Conservation (phyloP, 2,888 invertebrate genomes). For the Eulithis testata region DNA sequence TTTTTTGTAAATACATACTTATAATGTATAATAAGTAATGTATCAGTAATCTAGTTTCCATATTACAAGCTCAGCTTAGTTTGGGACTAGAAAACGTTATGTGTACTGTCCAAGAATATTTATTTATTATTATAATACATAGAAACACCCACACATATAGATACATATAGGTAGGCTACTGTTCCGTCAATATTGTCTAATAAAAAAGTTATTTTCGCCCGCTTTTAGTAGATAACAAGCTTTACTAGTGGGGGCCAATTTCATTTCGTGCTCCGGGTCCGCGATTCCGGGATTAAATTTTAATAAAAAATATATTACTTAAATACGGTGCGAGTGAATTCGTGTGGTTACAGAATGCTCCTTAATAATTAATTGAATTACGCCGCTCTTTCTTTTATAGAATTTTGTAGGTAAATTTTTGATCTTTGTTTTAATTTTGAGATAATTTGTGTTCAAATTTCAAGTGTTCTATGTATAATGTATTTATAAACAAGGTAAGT, state of each 20-base stretch:
- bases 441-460: neutral
- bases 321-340: constrained; percentile 31
- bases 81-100: too few species aligned
- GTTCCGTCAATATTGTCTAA: too few species aligned
- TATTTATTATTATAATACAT: too few species aligned
- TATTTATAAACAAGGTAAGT: too few species aligned
- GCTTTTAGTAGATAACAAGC: neutral
- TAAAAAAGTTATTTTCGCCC: neutral
- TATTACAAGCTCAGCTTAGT: too few species aligned
- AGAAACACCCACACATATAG: too few species aligned
- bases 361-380: constrained; percentile 37
- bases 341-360: constrained; percentile 28
- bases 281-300: constrained; percentile 39
- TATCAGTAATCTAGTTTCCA: too few species aligned
- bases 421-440: constrained; percentile 22
- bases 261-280: constrained; percentile 29
- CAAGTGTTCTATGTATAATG: too few species aligned
- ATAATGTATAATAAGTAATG: too few species aligned
- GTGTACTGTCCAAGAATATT: too few species aligned
- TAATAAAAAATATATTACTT: constrained; percentile 43
- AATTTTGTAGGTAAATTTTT: constrained; percentile 19
- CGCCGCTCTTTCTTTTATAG: constrained; percentile 18
- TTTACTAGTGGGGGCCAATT: constrained; percentile 32
- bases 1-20: too few species aligned
- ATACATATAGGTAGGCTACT: too few species aligned